Conservation (phyloP, 1,140 invertebrate species). For the Drosophila rufa region DNA sequence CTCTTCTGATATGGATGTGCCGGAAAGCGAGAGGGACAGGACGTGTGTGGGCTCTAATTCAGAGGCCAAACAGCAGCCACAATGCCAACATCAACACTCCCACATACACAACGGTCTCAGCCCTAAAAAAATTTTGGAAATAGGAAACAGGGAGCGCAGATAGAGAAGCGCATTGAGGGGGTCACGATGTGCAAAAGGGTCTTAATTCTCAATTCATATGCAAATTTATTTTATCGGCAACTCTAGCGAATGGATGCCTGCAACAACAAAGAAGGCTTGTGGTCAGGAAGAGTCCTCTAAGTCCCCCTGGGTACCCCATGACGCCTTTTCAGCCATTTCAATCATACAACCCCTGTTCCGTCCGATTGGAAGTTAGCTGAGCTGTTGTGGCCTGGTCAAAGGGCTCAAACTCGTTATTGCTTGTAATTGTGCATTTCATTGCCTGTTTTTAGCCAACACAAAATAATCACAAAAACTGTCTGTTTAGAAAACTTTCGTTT, state of each 20-base stretch:
- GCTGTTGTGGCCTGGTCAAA: constrained; percentile 15
- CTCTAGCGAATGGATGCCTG: constrained; percentile 56
- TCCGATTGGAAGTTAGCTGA: constrained; percentile 10
- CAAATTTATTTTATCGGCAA: constrained; percentile 83
- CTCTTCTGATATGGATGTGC: constrained; percentile 47
- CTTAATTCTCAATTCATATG: constrained; percentile 84
- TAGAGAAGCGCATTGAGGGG: constrained; percentile 24
- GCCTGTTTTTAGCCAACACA: constrained; percentile 41
- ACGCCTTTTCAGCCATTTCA: constrained; percentile 34
- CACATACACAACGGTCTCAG: constrained; percentile 16
- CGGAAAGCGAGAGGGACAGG: neutral
- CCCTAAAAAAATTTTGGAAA: constrained; percentile 24
- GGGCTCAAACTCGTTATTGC: constrained; percentile 59
- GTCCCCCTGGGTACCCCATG: constrained; percentile 12
- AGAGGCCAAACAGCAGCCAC: constrained; percentile 81
- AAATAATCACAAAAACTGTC: constrained; percentile 36
- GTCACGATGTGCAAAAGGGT: constrained; percentile 80
- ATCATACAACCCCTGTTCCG: constrained; percentile 26
- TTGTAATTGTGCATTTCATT: constrained; percentile 67
- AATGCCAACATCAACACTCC: constrained; percentile 58
- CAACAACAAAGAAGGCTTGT: constrained; percentile 76
- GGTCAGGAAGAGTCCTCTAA: constrained; percentile 48
- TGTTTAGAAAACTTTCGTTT: too few species aligned
- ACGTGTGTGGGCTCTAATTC: constrained; percentile 69
- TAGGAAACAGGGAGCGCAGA: neutral